These are phyloP conservation scores for Phymastichus coffea DNA, from an alignment of 1,140 invertebrate species.

Conservation along the genomic window DNA sequence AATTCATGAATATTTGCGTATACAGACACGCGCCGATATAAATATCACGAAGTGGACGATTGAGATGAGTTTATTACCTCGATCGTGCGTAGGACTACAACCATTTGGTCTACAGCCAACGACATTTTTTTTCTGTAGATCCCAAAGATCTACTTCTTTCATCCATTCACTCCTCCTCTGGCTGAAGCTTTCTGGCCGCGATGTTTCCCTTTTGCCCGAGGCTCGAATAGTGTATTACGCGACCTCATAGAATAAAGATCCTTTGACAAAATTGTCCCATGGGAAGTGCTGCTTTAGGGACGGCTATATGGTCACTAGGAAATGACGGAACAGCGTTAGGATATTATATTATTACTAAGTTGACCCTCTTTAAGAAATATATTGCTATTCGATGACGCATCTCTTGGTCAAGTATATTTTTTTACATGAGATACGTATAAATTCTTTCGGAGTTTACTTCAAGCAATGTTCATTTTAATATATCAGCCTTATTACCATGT, in stretches of 20 bases:
- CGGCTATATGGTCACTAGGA: conserved; percentile 52
- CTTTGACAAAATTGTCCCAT: conserved; percentile 58
- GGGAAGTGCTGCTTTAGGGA: conserved; percentile 47
- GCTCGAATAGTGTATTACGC: conserved; percentile 51
- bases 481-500: no score
- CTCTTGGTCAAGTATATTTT: conserved; percentile 27
- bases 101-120: neutral
- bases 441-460: no score
- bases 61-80: neutral
- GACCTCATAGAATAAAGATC: conserved; percentile 56
- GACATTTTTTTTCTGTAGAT: conserved; percentile 22
- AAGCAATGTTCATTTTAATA: no score
- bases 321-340: conserved; percentile 56
- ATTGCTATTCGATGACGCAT: conserved; percentile 7
- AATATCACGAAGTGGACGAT: neutral
- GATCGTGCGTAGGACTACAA: neutral
- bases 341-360: conserved; percentile 54
- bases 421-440: no score
- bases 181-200: conserved; percentile 15
- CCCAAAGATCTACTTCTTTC: conserved; percentile 17
- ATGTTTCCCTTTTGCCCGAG: conserved; percentile 47
- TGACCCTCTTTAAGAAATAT: conserved; percentile 41
- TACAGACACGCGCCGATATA: neutral
- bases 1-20: no score
- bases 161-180: conserved; percentile 8